Evolutionary conservation across 2,113 vertebrate genomes (phyloP), one percentile per base, ranked within the genome.

Genomic region (Lates calcarifer): DNA sequence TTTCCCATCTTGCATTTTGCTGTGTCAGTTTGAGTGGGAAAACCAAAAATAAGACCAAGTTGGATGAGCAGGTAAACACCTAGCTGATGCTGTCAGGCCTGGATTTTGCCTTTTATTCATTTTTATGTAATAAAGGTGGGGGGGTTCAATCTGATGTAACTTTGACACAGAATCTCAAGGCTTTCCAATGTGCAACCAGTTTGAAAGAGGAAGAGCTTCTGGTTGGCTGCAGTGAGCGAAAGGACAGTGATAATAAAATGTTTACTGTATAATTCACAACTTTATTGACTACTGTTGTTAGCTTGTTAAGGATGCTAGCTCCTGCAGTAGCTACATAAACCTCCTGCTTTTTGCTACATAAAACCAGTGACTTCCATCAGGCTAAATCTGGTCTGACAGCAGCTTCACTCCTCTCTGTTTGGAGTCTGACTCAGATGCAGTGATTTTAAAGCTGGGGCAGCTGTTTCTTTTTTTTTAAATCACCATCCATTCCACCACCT

Each of bases 71-170:
- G 39, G 35, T 66, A 3, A 31, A 47, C 35, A n/a, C 24, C 49
- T 41, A 22, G 37, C 56, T 55, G 56, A 24, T 53, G 4, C 69
- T 17, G 55, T 62, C 28, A 51, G 64, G 62, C 6, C 66, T 13
- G 1, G 28, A 61, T 58, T 58, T 41, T 0, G 0, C 39, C 12
- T 62, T 26, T 13, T 3, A 11, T 26, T 57, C 22, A 5, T 22
- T 49, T 28, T 24, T 22, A 1, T 35, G 13, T 20, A 3, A 20
- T 60, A 37, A 56, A 14, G 5, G 0, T n/a, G n/a, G 31, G 31
- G 5, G 6, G 24, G 17, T 66, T 64, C 4, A 51, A 15, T 49
- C 8, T 0, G 4, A 26, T 53, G n/a, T 49, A 63, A 62, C 15
- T 35, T 37, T 61, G 14, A 77, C n/a, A 8, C 0, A 1, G 47